Evolutionary conservation across 2,888 invertebrate species (phyloP).

Genomic region (Lochmaea capreae): DNA sequence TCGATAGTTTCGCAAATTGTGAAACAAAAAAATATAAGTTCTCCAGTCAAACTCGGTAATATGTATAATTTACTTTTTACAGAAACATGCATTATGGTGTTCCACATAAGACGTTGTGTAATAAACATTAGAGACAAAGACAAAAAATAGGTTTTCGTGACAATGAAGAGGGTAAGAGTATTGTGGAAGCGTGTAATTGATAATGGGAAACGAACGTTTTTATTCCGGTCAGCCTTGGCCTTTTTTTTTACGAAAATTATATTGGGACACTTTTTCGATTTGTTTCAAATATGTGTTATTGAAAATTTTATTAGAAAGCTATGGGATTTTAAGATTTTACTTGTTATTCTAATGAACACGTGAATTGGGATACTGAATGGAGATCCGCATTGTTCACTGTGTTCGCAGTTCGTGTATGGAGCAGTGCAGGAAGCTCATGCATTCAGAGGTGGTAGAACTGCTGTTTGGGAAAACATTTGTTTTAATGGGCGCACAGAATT

Average conservation of each 20-base stretch:
- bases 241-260: slow-evolving; percentile 33
- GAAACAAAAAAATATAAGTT: slow-evolving; percentile 32
- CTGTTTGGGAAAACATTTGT: no score
- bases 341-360: no score
- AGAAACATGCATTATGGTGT: slow-evolving; percentile 38
- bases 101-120: slow-evolving; percentile 41
- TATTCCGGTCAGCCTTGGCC: slow-evolving; percentile 55
- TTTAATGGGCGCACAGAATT: no score
- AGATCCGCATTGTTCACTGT: no score
- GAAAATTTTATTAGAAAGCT: no score
- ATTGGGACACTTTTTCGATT: slow-evolving; percentile 19
- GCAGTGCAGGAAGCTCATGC: no score
- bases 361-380: no score
- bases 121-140: slow-evolving; percentile 34
- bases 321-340: no score
- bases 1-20: slow-evolving; percentile 39
- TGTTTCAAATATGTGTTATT: no score
- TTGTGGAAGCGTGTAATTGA: slow-evolving; percentile 56
- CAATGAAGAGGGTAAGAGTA: slow-evolving; percentile 41
- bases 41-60: slow-evolving; percentile 17
- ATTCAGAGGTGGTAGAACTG: no score
- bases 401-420: no score
- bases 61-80: slow-evolving; percentile 36
- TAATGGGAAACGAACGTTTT: slow-evolving; percentile 59
- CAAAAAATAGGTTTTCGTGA: slow-evolving; percentile 36